These are phyloP conservation scores for Brachyptera risi DNA, from an alignment of 2,888 invertebrate species.

Conservation along the genomic window DNA sequence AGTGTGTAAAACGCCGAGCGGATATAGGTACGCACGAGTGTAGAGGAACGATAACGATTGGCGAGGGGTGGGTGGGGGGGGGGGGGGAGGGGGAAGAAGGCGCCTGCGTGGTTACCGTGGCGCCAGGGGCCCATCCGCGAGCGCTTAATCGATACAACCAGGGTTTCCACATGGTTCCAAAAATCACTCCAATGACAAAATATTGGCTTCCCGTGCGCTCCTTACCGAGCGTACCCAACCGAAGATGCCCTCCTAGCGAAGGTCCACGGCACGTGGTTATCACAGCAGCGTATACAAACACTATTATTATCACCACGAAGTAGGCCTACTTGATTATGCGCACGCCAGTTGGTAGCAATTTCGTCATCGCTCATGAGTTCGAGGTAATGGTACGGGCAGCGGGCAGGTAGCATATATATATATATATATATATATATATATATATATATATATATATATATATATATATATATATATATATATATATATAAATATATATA, in stretches of 20 bases:
- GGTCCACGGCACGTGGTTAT: not conserved
- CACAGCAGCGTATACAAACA: not conserved
- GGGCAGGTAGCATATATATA: no score
- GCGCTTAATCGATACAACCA: conserved; percentile 1
- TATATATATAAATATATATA: no score
- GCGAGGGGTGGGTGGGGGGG: not conserved
- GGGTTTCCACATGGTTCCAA: not conserved
- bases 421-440: no score
- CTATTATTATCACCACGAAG: no score
- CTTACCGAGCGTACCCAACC: not conserved
- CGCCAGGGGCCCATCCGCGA: conserved; percentile 12
- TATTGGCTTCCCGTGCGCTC: not conserved
- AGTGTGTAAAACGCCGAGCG: no score
- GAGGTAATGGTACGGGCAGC: no score
- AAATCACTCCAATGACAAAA: not conserved
- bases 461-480: no score
- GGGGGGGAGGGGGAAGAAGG: not conserved
- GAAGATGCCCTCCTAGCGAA: not conserved
- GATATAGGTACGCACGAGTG: no score
- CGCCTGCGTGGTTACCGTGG: not conserved
- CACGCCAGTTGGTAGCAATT: no score
- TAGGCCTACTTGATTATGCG: no score
- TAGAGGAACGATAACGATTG: conserved; percentile 6
- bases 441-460: no score
- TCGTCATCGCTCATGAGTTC: no score